Percentiles rank a stretch among this genome's conserved stretches.
These are phyloP conservation scores for Ophion ellenae DNA, from an alignment of 2,888 invertebrate genomes.

Conservation along the genomic window DNA sequence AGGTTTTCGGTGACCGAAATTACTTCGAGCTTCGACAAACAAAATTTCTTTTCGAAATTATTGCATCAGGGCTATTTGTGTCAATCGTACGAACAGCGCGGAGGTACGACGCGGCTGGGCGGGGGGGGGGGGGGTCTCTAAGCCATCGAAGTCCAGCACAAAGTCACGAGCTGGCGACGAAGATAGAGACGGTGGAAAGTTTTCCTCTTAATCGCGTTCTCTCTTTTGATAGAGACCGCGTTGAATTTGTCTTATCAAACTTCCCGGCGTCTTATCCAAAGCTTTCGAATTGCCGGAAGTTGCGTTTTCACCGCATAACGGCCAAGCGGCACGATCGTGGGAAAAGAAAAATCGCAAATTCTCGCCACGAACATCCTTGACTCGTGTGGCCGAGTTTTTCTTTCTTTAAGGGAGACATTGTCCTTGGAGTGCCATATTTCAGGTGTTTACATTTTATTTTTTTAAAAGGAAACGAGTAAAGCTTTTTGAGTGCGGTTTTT, in stretches of 20 bases:
- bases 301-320: neutral
- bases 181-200: neutral
- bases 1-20: neutral
- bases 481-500: too few species aligned
- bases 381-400: neutral
- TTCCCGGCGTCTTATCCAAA: neutral
- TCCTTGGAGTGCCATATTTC: too few species aligned
- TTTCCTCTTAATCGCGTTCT: neutral
- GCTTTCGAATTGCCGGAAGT: neutral
- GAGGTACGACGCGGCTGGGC: neutral
- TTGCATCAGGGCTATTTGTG: slow-evolving; percentile 19
- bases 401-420: too few species aligned
- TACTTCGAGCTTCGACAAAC: neutral
- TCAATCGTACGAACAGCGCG: slow-evolving; percentile 14
- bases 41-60: neutral
- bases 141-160: slow-evolving; percentile 1
- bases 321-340: too few species aligned
- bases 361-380: neutral
- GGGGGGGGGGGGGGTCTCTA: neutral
- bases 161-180: neutral
- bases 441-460: too few species aligned
- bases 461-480: too few species aligned
- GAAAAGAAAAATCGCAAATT: neutral
- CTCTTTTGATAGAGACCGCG: neutral
- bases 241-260: neutral